Percentiles rank a stretch among this genome's conserved stretches.
phyloP scores from a whole-genome alignment of 35 echinoderm and acorn worm genomes.

The Apostichopus parvimensis region DNA sequence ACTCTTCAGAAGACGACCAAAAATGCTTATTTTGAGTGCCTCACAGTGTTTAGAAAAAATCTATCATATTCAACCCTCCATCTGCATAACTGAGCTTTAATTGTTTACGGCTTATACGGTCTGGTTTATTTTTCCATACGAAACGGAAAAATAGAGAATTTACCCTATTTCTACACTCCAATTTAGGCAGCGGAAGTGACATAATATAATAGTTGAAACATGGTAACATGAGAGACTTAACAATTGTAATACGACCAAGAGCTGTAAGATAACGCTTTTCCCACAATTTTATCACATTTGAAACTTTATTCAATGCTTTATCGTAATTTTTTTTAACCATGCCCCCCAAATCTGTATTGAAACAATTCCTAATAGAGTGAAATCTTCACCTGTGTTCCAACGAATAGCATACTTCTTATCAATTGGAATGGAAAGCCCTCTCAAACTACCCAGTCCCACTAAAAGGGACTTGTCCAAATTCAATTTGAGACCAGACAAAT shows the following conservation, averaged over 20 bases:
- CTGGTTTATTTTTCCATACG: neutral
- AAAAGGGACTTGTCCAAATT: neutral
- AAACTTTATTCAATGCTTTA: neutral
- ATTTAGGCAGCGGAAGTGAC: neutral
- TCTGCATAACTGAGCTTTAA: neutral
- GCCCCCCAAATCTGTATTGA: neutral
- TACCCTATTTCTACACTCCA: neutral
- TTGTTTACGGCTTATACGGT: neutral
- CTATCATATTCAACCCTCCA: slow-evolving; percentile 11
- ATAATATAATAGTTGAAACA: neutral
- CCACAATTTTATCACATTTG: neutral
- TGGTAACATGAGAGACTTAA: neutral
- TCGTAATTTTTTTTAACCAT: neutral
- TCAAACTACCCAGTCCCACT: neutral
- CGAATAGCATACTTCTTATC: neutral
- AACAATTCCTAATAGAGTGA: neutral
- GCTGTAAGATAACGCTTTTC: neutral
- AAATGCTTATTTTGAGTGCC: neutral
- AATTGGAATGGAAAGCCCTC: neutral
- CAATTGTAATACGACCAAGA: neutral
- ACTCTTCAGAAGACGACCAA: slow-evolving; percentile 11
- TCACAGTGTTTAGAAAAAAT: neutral
- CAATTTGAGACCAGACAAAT: neutral
- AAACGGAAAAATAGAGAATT: slow-evolving; percentile 1
- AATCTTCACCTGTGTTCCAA: neutral